A percentile compares a stretch with the other conserved stretches of the same genome.
Evolutionary conservation across 2,888 invertebrate genomes (phyloP).

Genomic region (Lasioglossum pauxillum): DNA sequence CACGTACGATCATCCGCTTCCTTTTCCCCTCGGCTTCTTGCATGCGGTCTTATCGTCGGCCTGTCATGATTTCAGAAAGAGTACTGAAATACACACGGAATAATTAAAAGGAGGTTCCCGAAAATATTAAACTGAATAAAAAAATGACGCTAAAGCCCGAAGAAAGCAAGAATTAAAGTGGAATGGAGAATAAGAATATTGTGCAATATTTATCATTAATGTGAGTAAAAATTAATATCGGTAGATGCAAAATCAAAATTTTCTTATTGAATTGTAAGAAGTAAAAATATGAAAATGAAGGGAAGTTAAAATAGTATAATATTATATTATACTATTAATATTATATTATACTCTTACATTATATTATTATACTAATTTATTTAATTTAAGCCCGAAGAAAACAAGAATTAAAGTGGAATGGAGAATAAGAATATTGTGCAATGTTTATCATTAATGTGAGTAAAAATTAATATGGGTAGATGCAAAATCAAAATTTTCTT

Average conservation of each 20-base stretch:
- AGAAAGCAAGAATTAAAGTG: neutral
- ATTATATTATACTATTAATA: too few species aligned
- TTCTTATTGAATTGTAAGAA: neutral
- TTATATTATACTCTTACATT: too few species aligned
- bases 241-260: neutral
- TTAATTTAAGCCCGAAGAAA: neutral
- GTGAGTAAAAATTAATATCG: neutral
- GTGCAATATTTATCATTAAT: neutral
- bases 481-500: neutral
- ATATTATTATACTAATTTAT: too few species aligned
- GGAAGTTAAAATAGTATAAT: neutral
- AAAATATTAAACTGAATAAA: neutral
- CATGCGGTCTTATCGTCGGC: neutral
- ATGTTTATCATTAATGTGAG: neutral
- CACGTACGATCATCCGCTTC: neutral
- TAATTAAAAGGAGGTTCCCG: neutral
- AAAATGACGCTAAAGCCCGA: neutral
- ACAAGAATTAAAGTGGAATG: neutral
- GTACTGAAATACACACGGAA: neutral
- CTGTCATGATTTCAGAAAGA: neutral
- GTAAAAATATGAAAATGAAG: neutral
- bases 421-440: neutral
- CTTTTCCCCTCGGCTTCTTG: constrained; percentile 15
- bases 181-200: neutral
- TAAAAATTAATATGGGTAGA: neutral